Base-by-base conservation (phyloP, 2,888 invertebrate species). In the Hermodice carunculata region DNA sequence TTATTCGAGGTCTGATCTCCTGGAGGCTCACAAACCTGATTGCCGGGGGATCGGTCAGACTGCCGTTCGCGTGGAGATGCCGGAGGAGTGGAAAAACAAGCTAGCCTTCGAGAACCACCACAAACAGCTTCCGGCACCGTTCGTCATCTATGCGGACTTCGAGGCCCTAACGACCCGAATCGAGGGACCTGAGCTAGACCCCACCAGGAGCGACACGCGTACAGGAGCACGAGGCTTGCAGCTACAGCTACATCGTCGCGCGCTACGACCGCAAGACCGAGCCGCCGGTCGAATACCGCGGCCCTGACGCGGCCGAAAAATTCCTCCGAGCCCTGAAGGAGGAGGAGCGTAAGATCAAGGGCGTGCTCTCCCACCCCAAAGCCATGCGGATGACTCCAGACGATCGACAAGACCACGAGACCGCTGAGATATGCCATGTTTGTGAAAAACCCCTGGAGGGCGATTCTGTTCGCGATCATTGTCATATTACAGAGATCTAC, bases 401-500 rank as follows among this genome's bases (percentile, higher is more conserved):
- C n/a, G n/a, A n/a, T n/a, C n/a, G n/a, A 11, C 19, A 26, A 24
- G 52, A 34, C 8, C 31, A 40, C 53, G 26, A 48, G n/a, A 14
- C 3, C 17, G 48, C 66, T 34, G 17, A 24, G 31, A 65, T 14
- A 19, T 54, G 61, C 44, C 37, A 54, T 26, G 34, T 65, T 22
- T 65, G 65, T 29, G 63, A 54, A n/a, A 8, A 44, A n/a, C n/a
- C n/a, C n/a, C n/a, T n/a, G n/a, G n/a, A n/a, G n/a, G n/a, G n/a
- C n/a, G n/a, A n/a, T n/a, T n/a, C n/a, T n/a, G n/a, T n/a, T n/a
- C n/a, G n/a, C n/a, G n/a, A n/a, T n/a, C n/a, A n/a, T n/a, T n/a
- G 65, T 44, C 71, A 68, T 46, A 56, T 71, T 14, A 66, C 57
- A 24, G 73, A 61, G 1, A 53, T 59, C 29, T 74, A 65, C 49